A percentile compares a stretch with the other conserved stretches of the same genome.
Conservation (phyloP, 2,797 vertebrate species). For the Enteromius trimaculatus region DNA sequence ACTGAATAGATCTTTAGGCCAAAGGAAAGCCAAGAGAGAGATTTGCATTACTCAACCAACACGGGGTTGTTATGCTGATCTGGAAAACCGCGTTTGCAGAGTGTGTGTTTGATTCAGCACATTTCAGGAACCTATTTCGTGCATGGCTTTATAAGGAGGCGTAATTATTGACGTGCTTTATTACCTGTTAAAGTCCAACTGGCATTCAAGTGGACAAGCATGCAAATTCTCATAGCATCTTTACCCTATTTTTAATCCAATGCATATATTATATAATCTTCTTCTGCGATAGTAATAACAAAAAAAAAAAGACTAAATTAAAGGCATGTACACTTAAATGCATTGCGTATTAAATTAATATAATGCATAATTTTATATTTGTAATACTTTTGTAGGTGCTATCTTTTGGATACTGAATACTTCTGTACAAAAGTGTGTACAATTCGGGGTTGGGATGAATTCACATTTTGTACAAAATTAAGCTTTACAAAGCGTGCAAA, state of each 20-base stretch:
- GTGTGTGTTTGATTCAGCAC: conserved; percentile 20
- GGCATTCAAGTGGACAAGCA: neutral
- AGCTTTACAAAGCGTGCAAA: conserved; percentile 9
- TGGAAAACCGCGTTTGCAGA: conserved; percentile 34
- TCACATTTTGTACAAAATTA: conserved; percentile 26
- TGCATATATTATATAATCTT: neutral
- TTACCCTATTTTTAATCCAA: neutral
- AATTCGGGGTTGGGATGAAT: conserved; percentile 23
- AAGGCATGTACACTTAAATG: neutral
- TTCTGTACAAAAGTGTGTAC: conserved; percentile 14
- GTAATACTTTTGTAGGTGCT: neutral
- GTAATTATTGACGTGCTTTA: neutral
- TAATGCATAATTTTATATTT: neutral
- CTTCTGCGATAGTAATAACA: no score
- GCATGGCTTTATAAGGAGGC: conserved; percentile 9
- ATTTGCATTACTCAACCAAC: conserved; percentile 56
- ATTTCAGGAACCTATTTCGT: conserved; percentile 39
- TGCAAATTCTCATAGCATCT: neutral
- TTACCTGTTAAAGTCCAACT: neutral
- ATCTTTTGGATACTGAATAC: neutral
- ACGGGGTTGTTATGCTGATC: conserved; percentile 18
- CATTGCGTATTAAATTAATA: neutral
- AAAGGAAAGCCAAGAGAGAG: conserved; percentile 36
- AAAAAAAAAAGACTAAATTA: neutral
- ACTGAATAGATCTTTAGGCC: conserved; percentile 51